Percentiles rank a stretch among this genome's conserved stretches.
Evolutionary conservation across 2,797 vertebrate genomes (phyloP).

Genomic region (Urosaurus nigricauda): DNA sequence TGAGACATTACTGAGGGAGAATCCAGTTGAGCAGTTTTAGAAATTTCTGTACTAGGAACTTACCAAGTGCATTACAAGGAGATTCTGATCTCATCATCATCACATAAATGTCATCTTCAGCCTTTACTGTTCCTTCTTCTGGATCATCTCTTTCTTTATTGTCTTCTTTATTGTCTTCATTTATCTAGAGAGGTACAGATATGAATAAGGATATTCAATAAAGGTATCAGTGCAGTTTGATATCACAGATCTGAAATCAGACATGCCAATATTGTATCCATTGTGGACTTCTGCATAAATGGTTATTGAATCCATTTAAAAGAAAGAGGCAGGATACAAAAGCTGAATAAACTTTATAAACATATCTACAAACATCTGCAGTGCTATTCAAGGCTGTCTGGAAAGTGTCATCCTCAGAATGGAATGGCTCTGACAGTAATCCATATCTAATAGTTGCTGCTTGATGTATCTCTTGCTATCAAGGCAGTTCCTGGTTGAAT

Average conservation of each 20-base stretch:
- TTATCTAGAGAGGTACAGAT: slow-evolving; percentile 55
- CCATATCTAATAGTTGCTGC: too few relatives aligned
- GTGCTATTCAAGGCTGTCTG: too few relatives aligned
- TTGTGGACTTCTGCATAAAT: background rate
- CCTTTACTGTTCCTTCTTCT: slow-evolving; percentile 40
- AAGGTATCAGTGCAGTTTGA: background rate
- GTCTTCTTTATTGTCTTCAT: slow-evolving; percentile 40
- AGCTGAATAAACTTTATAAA: background rate
- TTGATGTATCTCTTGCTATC: too few relatives aligned
- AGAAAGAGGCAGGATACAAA: background rate
- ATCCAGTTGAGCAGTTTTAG: background rate
- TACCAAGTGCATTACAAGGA: slow-evolving; percentile 52
- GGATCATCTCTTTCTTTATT: slow-evolving; percentile 27
- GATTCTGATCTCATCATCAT: slow-evolving; percentile 49
- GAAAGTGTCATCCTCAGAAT: too few relatives aligned
- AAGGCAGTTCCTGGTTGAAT: too few relatives aligned
- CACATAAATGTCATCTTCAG: slow-evolving; percentile 43
- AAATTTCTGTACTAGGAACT: slow-evolving; percentile 50
- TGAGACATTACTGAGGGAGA: background rate
- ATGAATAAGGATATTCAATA: too few relatives aligned
- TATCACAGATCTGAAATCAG: background rate
- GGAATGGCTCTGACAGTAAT: too few relatives aligned
- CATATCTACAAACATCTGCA: too few relatives aligned
- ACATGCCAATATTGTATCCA: background rate
- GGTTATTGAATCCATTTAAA: too few relatives aligned